Conservation (phyloP, 2,113 vertebrate species). For the Ailuropoda melanoleuca region DNA sequence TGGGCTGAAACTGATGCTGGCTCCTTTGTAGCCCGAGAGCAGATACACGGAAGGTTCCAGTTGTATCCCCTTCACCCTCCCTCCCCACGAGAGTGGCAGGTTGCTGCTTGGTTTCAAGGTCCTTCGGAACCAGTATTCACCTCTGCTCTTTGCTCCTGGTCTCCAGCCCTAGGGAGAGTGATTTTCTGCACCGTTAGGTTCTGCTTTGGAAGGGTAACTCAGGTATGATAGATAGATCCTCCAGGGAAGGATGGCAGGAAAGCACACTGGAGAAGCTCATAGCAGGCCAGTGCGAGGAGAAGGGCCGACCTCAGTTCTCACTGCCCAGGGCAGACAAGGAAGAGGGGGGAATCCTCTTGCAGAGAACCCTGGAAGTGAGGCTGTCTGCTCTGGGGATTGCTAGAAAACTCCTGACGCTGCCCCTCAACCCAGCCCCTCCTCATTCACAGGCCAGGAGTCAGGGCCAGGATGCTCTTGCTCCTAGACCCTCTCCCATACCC, state of each 20-base stretch:
- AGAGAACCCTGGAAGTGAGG: not conserved
- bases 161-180: not conserved
- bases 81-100: not conserved
- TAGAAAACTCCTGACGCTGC: not conserved
- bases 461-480: not conserved
- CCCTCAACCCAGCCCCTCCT: rapidly evolving
- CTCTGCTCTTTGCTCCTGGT: not conserved
- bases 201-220: not conserved
- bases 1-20: not conserved
- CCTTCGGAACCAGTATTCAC: not conserved
- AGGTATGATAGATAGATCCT: not conserved
- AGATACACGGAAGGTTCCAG: not conserved
- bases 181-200: not conserved
- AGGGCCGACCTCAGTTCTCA: not conserved
- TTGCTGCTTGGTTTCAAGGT: not conserved
- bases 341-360: not conserved
- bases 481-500: not conserved
- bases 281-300: not conserved
- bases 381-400: not conserved
- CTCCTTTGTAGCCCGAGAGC: not conserved
- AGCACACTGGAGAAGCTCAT: not conserved
- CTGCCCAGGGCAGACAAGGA: not conserved
- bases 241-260: not conserved
- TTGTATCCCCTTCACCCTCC: not conserved
- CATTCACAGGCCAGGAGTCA: not conserved